Evolutionary conservation across 2,797 vertebrate species (phyloP).

Genomic region (Aselliscus stoliczkanus): DNA sequence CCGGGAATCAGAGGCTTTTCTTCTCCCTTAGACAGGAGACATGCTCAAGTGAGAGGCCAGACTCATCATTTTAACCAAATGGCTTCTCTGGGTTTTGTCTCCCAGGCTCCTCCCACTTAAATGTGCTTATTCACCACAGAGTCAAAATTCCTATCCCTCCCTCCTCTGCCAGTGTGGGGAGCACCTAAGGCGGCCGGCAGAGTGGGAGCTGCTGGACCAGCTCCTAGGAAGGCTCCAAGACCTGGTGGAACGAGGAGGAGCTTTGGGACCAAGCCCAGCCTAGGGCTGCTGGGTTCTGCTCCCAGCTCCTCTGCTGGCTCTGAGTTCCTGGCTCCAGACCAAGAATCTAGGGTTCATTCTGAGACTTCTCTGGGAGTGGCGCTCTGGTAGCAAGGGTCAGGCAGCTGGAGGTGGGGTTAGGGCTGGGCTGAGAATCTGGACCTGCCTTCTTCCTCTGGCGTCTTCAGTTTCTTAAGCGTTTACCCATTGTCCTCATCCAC

Average conservation of each 20-base stretch:
- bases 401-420: background rate
- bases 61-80: background rate
- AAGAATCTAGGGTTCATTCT: background rate
- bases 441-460: background rate
- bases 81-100: background rate
- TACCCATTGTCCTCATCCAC: background rate
- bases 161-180: background rate
- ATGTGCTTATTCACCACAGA: background rate
- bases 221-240: background rate
- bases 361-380: background rate
- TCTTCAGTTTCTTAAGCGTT: background rate
- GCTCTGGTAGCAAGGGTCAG: background rate
- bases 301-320: background rate
- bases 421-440: background rate
- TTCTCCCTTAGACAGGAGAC: background rate
- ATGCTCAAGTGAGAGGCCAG: background rate
- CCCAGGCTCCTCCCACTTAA: conserved; percentile 14
- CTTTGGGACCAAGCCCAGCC: background rate
- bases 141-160: background rate
- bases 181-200: background rate
- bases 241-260: background rate
- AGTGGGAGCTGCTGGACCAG: background rate
- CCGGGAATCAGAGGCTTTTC: background rate
- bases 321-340: background rate
- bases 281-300: background rate